Evolutionary conservation across 2,888 invertebrate species (phyloP).

Genomic region (Rugalucina vietnamica): DNA sequence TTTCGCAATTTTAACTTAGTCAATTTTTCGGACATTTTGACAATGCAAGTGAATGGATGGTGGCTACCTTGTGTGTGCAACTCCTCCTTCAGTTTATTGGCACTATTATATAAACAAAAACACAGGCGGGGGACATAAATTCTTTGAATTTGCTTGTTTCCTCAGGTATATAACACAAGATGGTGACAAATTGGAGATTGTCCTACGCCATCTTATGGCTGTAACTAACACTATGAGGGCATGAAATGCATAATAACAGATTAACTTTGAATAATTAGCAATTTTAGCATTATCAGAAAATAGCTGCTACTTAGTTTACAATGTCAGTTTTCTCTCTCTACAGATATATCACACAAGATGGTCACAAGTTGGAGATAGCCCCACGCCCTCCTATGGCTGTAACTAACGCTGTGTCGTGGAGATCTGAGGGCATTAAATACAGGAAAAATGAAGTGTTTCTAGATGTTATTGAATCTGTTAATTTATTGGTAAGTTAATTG

Average conservation of each 20-base stretch:
- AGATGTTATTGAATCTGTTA: slow-evolving; percentile 99
- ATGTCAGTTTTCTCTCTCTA: slow-evolving; percentile 26
- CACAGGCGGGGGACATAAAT: no score
- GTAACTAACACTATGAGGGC: slow-evolving; percentile 99
- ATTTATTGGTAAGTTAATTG: slow-evolving; percentile 90
- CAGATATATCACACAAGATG: slow-evolving; percentile 97
- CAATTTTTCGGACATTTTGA: no score
- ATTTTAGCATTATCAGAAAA: no score
- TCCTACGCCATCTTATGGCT: slow-evolving; percentile 98
- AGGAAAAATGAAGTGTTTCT: slow-evolving; percentile 99
- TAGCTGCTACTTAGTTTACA: no score
- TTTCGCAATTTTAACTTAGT: no score
- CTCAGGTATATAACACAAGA: slow-evolving; percentile 96
- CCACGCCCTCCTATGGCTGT: slow-evolving; percentile 99
- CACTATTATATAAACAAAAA: no score
- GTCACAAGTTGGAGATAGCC: slow-evolving; percentile 98
- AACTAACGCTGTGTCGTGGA: slow-evolving; percentile 99
- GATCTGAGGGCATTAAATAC: slow-evolving; percentile 99
- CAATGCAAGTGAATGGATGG: no score
- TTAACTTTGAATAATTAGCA: no score
- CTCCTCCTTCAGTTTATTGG: no score
- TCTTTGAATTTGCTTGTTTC: not conserved
- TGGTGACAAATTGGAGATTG: slow-evolving; percentile 98
- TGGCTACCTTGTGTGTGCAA: no score
- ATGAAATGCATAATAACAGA: slow-evolving; percentile 99